Evolutionary conservation across 1,140 invertebrate genomes (phyloP).

Genomic region (Lepidostoma basale): DNA sequence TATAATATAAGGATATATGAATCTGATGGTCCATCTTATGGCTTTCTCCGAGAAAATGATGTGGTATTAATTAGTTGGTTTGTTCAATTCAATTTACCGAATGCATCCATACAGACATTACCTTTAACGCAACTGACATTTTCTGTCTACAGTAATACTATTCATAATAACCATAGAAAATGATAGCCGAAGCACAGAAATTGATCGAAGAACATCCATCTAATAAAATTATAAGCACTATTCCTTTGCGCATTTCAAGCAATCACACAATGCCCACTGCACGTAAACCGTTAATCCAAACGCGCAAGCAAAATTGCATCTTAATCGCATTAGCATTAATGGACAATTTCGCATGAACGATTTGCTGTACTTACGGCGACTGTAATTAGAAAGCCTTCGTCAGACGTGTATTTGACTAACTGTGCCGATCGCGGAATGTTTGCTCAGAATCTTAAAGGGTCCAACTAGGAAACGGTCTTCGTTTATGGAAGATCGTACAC

Average conservation of each 20-base stretch:
- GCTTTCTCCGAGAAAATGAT: no score
- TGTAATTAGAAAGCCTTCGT: constrained; percentile 6
- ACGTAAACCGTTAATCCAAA: background rate
- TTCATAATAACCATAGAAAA: no score
- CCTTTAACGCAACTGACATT: no score
- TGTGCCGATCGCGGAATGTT: background rate
- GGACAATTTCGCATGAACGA: constrained; percentile 1
- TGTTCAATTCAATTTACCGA: no score
- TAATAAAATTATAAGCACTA: no score
- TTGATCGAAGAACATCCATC: no score
- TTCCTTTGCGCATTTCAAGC: background rate
- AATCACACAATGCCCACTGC: background rate
- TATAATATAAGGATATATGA: no score
- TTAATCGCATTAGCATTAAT: background rate
- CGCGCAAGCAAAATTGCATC: background rate
- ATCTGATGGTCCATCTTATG: no score
- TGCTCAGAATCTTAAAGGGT: background rate
- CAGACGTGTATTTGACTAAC: constrained; percentile 2
- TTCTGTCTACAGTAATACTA: no score
- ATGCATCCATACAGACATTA: no score
- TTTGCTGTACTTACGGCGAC: background rate
- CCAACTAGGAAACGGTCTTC: background rate
- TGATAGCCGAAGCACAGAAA: no score
- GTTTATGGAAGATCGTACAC: background rate
- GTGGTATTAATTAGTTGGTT: no score